Percentiles rank a stretch among this genome's conserved stretches.
Conservation (phyloP, 2,797 vertebrate species). For the Chaetodon trifasciatus region DNA sequence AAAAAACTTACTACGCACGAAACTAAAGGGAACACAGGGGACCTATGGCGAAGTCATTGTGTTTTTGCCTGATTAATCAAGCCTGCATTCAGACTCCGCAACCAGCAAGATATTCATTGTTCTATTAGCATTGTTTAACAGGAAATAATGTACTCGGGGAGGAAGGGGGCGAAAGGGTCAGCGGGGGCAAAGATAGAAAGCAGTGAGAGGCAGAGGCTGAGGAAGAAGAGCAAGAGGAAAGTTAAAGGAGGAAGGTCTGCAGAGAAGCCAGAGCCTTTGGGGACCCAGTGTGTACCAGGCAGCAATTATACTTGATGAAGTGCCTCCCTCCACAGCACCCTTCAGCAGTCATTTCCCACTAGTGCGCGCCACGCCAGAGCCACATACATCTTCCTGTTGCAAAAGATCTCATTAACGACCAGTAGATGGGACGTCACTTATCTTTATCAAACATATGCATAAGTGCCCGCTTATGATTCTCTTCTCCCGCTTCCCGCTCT, state of each 20-base stretch:
- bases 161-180: conserved; percentile 44
- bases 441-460: conserved; percentile 91
- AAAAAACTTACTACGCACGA: conserved; percentile 42
- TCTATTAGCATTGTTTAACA: conserved; percentile 67
- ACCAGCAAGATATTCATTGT: conserved; percentile 56
- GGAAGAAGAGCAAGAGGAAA: conserved; percentile 40
- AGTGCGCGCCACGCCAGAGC: conserved; percentile 71
- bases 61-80: conserved; percentile 76
- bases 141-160: conserved; percentile 54
- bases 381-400: conserved; percentile 78
- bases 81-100: conserved; percentile 45
- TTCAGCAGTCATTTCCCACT: conserved; percentile 80
- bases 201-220: conserved; percentile 26
- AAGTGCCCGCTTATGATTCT: conserved; percentile 74
- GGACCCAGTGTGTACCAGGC: conserved; percentile 81
- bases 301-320: conserved; percentile 88
- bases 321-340: conserved; percentile 72
- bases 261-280: conserved; percentile 72
- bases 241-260: conserved; percentile 66
- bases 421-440: conserved; percentile 89
- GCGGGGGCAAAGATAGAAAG: conserved; percentile 14
- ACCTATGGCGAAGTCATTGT: conserved; percentile 64
- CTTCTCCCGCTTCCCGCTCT: conserved; percentile 25
- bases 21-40: conserved; percentile 62
- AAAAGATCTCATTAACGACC: conserved; percentile 88